Evolutionary conservation across 2,888 invertebrate species (phyloP), one percentile per base, ranked within the genome.

Genomic region (Pseudolycoriella hygida): DNA sequence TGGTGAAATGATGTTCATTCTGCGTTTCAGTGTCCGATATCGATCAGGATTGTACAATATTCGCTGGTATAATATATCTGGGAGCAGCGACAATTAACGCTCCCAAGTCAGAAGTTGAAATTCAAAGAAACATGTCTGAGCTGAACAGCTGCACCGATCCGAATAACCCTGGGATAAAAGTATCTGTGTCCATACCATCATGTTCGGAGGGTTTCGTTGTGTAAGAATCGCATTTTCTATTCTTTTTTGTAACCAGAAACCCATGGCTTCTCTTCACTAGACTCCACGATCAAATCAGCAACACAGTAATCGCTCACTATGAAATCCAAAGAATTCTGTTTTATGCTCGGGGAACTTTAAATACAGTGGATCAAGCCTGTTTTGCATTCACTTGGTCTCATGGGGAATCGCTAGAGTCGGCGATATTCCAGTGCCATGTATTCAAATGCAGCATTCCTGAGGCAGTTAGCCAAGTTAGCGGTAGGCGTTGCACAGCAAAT

Each of bases 311-410:
- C 64, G 78, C 86, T 0, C 77, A 83, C 3, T 97, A 90, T 61
- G 83, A 89, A 54, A 86, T 96, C 47, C 88, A 89, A 56, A 79
- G 89, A 51, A 94, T 96, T 52, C 73, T 92, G 50, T 92, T 94
- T 69, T 97, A 94, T 67, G 92, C 92, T 6, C 80, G 92, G 42
- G 97, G 97, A 6, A 76, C 80, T 30, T 74, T 77, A 11, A 83
- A 81, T 41, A 80, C 85, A 17, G 70, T 75, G 1, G 93, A 94
- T 55, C 80, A 83, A 0, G 78, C 87, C n/a, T 97, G 97, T 66
- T 97, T 97, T 69, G 96, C 96, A 8, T 96, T 97, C 67, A 96
- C 96, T 0, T 94, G 92, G 80, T 85, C 92, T 42, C 90, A 92
- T 60, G 93, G 93, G 1, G 88, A 89, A 56, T 82, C 82, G 30